Percentiles rank a stretch among this genome's conserved stretches.
These are phyloP conservation scores for Cecidostiba fungosa DNA, from an alignment of 2,888 invertebrate genomes.

Conservation along the genomic window DNA sequence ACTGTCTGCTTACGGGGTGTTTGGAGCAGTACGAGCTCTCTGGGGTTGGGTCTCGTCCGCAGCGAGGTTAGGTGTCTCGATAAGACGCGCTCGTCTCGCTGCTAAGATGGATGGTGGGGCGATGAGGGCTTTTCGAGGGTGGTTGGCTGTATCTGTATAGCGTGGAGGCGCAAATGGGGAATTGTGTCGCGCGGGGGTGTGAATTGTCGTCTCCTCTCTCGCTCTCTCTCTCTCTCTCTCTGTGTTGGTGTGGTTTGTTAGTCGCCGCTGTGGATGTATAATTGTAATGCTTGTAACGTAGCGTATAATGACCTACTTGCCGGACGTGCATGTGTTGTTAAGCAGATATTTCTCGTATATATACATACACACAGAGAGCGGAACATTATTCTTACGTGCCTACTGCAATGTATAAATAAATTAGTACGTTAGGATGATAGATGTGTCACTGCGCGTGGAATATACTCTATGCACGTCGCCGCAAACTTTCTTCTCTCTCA, in stretches of 20 bases:
- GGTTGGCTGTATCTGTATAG: no score
- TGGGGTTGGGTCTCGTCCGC: background rate
- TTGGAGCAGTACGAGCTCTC: background rate
- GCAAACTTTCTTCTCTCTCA: no score
- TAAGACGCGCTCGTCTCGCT: background rate
- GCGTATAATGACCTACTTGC: constrained; percentile 13
- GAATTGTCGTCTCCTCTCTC: background rate
- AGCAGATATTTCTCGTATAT: background rate
- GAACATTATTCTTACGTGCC: background rate
- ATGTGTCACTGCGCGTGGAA: background rate
- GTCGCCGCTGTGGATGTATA: no score
- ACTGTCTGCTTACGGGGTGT: background rate
- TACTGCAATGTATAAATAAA: background rate
- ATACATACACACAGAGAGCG: no score
- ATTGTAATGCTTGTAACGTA: background rate
- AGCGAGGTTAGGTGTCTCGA: constrained; percentile 53
- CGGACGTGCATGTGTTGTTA: background rate
- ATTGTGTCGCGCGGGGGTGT: no score
- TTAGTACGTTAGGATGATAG: background rate
- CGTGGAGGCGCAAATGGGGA: no score
- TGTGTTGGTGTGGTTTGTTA: background rate
- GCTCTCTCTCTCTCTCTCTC: background rate
- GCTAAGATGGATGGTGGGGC: constrained; percentile 7
- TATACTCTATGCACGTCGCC: no score
- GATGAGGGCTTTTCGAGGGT: background rate